Evolutionary conservation across 2,797 vertebrate species (phyloP), one percentile per base, ranked within the genome.

Genomic region (Pseudochaenichthys georgianus): DNA sequence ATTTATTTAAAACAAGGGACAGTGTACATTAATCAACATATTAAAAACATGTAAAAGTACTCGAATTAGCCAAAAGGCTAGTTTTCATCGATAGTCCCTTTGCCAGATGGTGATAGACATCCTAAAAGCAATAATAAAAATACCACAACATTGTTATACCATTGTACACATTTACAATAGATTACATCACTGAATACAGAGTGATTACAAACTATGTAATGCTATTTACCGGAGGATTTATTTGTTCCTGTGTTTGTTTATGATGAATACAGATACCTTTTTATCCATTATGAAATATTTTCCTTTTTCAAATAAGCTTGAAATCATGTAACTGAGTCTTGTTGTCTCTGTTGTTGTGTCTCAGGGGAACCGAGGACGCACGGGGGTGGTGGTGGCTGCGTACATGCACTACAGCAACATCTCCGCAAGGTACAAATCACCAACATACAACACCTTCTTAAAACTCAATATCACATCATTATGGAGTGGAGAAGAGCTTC

Each of bases 341-440:
- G 15, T 21, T 48, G 45, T 66, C 13, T 75, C 2, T 78, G 21
- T 68, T 61, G 82, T 6, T 75, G 63, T 83, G 31, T 80, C 42
- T 6, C 92, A 97, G 97, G 97, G 97, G 42, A 98, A 97, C 80
- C 95, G 96, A 28, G 97, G 97, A 55, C 94, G 97, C 5, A 96
- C 96, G 0, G 97, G 97, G 0, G 97, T 98, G 63, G 97, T 98
- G 46, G 96, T 98, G 9, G 97, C 97, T 0, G 97, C 97, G 0
- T 99, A 98, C 89, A 97, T 98, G 97, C 97, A 99, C 91, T 98
- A 99, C 94, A 99, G 97, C 95, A 98, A 97, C 94, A 98, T 98
- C 91, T 97, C 97, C 0, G 97, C 96, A 87, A 99, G 97, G 97
- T 99, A 93, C 11, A 83, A 88, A 19, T 9, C 1, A 60, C 28